A percentile compares a stretch with the other conserved stretches of the same genome.
These are phyloP conservation scores for Tachycineta bicolor DNA, from an alignment of 2,113 vertebrate species.

Conservation along the genomic window DNA sequence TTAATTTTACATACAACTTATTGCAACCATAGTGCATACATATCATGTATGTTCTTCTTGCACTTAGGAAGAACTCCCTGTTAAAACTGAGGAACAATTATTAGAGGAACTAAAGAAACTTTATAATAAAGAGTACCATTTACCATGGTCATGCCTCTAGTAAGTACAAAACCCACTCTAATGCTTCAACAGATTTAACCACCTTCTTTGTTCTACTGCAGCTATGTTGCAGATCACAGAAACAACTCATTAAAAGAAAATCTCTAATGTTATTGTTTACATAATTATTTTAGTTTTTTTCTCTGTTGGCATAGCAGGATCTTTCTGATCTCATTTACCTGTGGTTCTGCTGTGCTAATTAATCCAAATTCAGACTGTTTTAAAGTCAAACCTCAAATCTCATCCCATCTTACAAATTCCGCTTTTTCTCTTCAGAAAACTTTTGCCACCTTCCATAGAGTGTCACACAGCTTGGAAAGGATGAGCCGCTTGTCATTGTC, in stretches of 20 bases:
- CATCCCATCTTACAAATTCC: background rate
- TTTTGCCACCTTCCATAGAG: background rate
- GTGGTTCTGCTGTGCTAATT: background rate
- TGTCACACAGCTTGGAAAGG: background rate
- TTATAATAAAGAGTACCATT: background rate
- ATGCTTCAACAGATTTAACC: background rate
- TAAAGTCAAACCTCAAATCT: background rate
- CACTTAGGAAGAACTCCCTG: accelerated
- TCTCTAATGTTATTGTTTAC: background rate
- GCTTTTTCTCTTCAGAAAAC: background rate
- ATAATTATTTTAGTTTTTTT: background rate
- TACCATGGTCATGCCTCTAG: background rate
- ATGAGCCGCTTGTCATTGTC: background rate
- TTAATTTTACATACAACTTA: background rate
- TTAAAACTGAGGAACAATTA: background rate
- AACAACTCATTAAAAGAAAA: background rate
- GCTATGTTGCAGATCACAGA: background rate
- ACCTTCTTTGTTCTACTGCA: background rate
- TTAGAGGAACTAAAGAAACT: background rate
- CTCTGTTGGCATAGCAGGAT: background rate
- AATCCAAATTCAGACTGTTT: background rate
- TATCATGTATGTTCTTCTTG: background rate
- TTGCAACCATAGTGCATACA: background rate
- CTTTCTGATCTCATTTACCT: background rate
- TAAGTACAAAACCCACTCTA: background rate